Base-by-base conservation (phyloP, 1,140 invertebrate genomes). In the Bombyx mandarina region DNA sequence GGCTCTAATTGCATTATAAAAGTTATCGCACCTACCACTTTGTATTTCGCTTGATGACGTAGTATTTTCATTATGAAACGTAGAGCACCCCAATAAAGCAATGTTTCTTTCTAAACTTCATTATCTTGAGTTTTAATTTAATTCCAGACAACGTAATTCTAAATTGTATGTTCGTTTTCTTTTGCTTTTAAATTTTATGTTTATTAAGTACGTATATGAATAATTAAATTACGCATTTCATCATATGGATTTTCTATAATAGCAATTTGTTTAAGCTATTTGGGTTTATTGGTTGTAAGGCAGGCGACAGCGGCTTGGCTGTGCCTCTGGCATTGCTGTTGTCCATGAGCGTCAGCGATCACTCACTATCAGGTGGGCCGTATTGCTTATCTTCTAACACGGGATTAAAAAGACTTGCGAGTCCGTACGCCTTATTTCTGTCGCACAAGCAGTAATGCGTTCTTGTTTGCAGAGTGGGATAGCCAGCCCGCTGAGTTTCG, bases 1-100 rank as follows among this genome's bases (percentile, higher is more conserved):
- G 53, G 26, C 49, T 61, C 55, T 65, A 65, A 65, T 65, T 65
- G 54, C 59, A 65, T 61, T 58, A 61, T 61, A 60, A 64, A 58
- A 58, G 59, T 65, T 65, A 65, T 60, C 55, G 58, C 51, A 53
- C 54, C 26, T 18, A 18, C 12, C 55, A 55, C 53, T 55, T 22
- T 58, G 56, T 61, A 43, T 61, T 61, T 56, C 53, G 42, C 56
- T 55, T 58, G 49, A 55, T 58, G 50, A 51, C 49, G 52, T 18
- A 58, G 43, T 61, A 45, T 57, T 50, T 56, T 56, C 58, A 63
- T 61, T 58, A 54, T 52, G 50, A 46, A 57, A 56, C 46, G 42
- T 51, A 6, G 57, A 56, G 57, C 47, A 49, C 46, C 54, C 43
- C 50, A 43, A 45, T 35, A 52, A 61, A 61, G 57, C 54, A 51